Percentiles rank a stretch among this genome's conserved stretches.
Evolutionary conservation across 2,113 vertebrate species (phyloP).

Genomic region (Cyanoramphus novaezelandiae): DNA sequence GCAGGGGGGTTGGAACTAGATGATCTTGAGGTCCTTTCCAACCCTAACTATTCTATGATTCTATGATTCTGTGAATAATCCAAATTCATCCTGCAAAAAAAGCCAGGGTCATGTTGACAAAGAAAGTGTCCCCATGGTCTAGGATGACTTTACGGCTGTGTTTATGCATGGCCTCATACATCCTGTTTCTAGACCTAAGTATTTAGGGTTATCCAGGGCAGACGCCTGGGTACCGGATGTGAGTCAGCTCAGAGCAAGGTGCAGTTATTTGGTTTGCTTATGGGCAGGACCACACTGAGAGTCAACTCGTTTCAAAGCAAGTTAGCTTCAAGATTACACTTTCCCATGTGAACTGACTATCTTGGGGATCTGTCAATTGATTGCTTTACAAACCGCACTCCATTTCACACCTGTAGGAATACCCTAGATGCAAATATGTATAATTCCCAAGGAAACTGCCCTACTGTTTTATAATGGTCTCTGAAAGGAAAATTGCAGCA

Average conservation of each 20-base stretch:
- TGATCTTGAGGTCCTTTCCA: too few relatives aligned
- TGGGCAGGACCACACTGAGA: not conserved
- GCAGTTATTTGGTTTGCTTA: not conserved
- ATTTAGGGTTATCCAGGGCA: not conserved
- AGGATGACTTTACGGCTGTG: not conserved
- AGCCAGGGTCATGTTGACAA: not conserved
- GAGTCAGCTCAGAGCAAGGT: fast-evolving
- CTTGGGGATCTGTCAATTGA: not conserved
- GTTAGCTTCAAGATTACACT: not conserved
- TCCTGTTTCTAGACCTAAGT: not conserved
- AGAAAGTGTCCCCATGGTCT: not conserved
- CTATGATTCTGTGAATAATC: not conserved
- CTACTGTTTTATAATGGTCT: not conserved
- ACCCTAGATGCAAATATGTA: not conserved
- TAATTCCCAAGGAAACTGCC: not conserved
- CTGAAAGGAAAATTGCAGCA: not conserved
- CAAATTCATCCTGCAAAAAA: not conserved
- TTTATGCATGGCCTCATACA: not conserved
- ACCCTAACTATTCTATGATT: too few relatives aligned
- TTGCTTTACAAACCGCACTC: not conserved
- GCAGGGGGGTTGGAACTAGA: too few relatives aligned
- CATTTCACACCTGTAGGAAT: not conserved
- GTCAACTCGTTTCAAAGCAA: not conserved
- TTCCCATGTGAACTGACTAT: not conserved
- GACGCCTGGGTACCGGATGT: fast-evolving